These are phyloP conservation scores for Cydia strobilella DNA, from an alignment of 1,140 invertebrate species.

Conservation along the genomic window DNA sequence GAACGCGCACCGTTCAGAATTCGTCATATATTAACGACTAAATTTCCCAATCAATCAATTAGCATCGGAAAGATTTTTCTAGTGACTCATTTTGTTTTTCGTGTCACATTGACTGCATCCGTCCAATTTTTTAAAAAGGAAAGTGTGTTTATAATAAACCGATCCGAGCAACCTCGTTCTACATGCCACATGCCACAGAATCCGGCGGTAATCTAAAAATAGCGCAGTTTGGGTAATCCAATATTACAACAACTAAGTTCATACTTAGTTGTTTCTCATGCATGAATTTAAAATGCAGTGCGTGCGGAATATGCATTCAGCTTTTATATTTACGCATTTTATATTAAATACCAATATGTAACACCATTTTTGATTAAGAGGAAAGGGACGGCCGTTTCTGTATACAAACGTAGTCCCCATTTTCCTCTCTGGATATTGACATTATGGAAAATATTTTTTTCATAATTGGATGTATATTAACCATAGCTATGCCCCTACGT, in stretches of 20 bases:
- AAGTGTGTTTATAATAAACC: slow-evolving; percentile 6
- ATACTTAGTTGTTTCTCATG: too few species aligned
- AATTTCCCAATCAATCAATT: not conserved
- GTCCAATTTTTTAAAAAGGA: not conserved
- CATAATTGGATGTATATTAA: too few species aligned
- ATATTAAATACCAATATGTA: not conserved
- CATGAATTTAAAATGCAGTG: not conserved
- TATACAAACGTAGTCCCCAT: too few species aligned
- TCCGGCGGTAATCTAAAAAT: slow-evolving; percentile 43
- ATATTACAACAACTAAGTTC: not conserved
- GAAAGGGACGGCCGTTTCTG: too few species aligned
- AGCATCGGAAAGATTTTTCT: not conserved
- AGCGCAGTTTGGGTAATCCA: slow-evolving; percentile 28
- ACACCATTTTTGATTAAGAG: too few species aligned
- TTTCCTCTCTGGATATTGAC: too few species aligned
- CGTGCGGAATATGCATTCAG: not conserved
- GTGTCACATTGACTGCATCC: not conserved
- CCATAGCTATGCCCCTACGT: too few species aligned
- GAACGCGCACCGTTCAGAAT: not conserved
- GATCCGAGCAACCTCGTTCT: slow-evolving; percentile 44
- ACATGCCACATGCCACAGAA: slow-evolving; percentile 44
- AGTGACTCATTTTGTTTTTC: not conserved
- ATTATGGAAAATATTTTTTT: too few species aligned
- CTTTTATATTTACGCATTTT: not conserved
- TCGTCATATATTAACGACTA: not conserved